Percentiles rank a stretch among this genome's conserved stretches.
Evolutionary conservation across 2,113 vertebrate genomes (phyloP).

Genomic region (Manacus vitellinus): DNA sequence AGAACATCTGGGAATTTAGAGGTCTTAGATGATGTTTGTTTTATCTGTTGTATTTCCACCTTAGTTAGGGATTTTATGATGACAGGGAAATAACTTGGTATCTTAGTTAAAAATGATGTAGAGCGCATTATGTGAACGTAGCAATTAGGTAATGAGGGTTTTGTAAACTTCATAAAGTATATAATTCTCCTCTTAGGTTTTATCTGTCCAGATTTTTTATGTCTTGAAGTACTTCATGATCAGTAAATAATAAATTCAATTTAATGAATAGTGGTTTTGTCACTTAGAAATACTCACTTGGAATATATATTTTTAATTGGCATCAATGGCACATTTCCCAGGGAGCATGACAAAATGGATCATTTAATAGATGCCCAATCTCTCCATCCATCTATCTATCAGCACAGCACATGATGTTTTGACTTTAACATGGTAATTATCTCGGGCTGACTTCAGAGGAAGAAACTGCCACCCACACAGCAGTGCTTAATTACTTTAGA

Average conservation of each 20-base stretch:
- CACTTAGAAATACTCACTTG: slow-evolving; percentile 78
- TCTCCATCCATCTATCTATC: slow-evolving; percentile 85
- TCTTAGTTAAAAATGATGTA: background rate
- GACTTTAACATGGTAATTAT: slow-evolving; percentile 89
- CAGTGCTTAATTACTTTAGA: slow-evolving; percentile 86
- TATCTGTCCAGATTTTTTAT: slow-evolving; percentile 56
- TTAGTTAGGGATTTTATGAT: slow-evolving; percentile 2
- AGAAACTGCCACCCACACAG: slow-evolving; percentile 84
- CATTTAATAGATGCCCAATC: slow-evolving; percentile 86
- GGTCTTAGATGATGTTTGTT: slow-evolving; percentile 18
- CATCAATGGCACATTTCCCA: slow-evolving; percentile 82
- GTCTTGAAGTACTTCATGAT: slow-evolving; percentile 72
- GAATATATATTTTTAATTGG: slow-evolving; percentile 85
- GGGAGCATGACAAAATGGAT: slow-evolving; percentile 82
- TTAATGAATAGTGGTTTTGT: slow-evolving; percentile 76
- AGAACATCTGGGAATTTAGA: background rate
- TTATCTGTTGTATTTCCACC: background rate
- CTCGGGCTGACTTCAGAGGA: slow-evolving; percentile 83
- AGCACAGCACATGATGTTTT: slow-evolving; percentile 81
- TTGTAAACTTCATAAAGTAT: slow-evolving; percentile 51
- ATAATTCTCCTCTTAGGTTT: slow-evolving; percentile 55
- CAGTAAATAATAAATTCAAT: slow-evolving; percentile 82
- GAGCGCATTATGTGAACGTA: background rate
- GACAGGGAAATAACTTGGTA: background rate
- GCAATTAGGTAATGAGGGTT: slow-evolving; percentile 25